Evolutionary conservation across 2,797 vertebrate species (phyloP).

Genomic region (Lutjanus campechanus): DNA sequence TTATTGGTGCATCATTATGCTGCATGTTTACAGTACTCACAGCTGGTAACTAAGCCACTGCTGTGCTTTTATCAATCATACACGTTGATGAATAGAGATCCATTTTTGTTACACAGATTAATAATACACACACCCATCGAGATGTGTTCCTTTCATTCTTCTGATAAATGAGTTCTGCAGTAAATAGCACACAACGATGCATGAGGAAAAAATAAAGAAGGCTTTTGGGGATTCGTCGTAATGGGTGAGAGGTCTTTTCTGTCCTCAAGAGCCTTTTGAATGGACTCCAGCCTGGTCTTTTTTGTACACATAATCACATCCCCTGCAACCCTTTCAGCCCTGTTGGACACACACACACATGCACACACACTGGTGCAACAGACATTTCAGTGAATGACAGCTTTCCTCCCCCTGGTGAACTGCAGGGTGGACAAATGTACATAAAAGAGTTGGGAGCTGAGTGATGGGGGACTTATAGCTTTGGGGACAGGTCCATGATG

Average conservation of each 20-base stretch:
- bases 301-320: conserved; percentile 55
- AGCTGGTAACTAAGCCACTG: conserved; percentile 49
- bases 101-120: conserved; percentile 45
- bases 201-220: conserved; percentile 44
- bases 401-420: conserved; percentile 37
- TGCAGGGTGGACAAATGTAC: conserved; percentile 27
- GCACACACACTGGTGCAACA: conserved; percentile 23
- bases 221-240: conserved; percentile 58
- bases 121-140: conserved; percentile 54
- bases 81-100: conserved; percentile 53
- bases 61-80: conserved; percentile 54
- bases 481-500: conserved; percentile 23
- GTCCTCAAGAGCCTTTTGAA: conserved; percentile 70
- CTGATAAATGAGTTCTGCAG: conserved; percentile 62
- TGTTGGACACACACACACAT: conserved; percentile 18
- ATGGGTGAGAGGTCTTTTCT: conserved; percentile 66
- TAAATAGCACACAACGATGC: conserved; percentile 52
- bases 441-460: conserved; percentile 26
- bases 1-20: conserved; percentile 54
- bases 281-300: conserved; percentile 64
- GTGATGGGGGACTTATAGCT: conserved; percentile 9
- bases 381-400: conserved; percentile 50
- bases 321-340: conserved; percentile 50
- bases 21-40: conserved; percentile 49
- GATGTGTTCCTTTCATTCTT: conserved; percentile 54